Percentiles rank a stretch among this genome's conserved stretches.
Conservation (phyloP, 2,888 invertebrate species). For the Tenthredo livida region DNA sequence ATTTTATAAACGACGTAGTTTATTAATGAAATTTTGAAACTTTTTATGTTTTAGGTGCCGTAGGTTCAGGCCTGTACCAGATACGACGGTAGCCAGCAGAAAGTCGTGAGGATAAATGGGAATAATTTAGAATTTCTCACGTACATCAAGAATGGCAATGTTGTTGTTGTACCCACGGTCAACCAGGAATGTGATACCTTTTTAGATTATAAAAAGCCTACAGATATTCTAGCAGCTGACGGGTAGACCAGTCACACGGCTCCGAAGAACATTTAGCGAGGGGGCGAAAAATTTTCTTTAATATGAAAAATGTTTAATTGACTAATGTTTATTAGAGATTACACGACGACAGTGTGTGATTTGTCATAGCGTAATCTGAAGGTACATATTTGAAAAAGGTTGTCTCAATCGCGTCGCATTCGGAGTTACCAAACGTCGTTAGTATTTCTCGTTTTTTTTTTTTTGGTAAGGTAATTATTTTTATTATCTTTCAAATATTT, state of each 20-base stretch:
- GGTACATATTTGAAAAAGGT: slow-evolving; percentile 32
- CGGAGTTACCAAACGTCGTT: slow-evolving; percentile 44
- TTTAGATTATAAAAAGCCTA: slow-evolving; percentile 66
- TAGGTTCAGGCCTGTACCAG: slow-evolving; percentile 76
- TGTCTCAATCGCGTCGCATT: slow-evolving; percentile 27
- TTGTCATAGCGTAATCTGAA: slow-evolving; percentile 45
- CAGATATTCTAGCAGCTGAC: slow-evolving; percentile 65
- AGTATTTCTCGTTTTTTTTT: not conserved
- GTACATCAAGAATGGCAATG: slow-evolving; percentile 68
- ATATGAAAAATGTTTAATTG: slow-evolving; percentile 51
- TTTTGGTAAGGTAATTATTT: slow-evolving; percentile 34
- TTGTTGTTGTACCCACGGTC: slow-evolving; percentile 70
- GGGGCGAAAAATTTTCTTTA: slow-evolving; percentile 49
- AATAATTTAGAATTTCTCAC: slow-evolving; percentile 66
- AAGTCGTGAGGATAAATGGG: slow-evolving; percentile 74
- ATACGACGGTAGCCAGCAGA: slow-evolving; percentile 73
- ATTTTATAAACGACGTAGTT: not conserved
- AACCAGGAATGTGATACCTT: slow-evolving; percentile 72
- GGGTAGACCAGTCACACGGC: slow-evolving; percentile 52
- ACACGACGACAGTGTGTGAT: slow-evolving; percentile 38
- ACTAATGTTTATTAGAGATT: slow-evolving; percentile 45
- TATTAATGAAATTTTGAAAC: slow-evolving; percentile 18
- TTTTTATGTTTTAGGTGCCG: slow-evolving; percentile 71
- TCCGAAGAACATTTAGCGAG: slow-evolving; percentile 51
- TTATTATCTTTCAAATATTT: slow-evolving; percentile 30